Evolutionary conservation across 2,888 invertebrate species (phyloP), one percentile per base, ranked within the genome.

Genomic region (Napeogenes sylphis): DNA sequence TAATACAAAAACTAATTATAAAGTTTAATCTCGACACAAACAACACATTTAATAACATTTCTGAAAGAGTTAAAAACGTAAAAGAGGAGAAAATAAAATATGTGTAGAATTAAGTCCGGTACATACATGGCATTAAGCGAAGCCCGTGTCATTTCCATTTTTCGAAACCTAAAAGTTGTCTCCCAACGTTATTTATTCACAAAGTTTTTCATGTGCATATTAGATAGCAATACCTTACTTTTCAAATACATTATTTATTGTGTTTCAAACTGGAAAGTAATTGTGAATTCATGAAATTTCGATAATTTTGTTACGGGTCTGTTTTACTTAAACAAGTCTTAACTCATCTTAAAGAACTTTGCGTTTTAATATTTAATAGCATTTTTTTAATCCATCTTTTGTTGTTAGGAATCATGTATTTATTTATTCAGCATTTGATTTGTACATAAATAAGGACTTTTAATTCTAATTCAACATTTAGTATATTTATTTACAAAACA

Each of bases 171-270:
- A 62, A 64, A 63, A 65, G 59, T 64, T 65, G 58, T 65, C 59
- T 61, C 12, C 42, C 42, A 35, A 35, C 51, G 57, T 69, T 69
- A 68, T 70, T 67, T 71, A 68, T 68, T 65, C 65, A 61, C 53
- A 63, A 66, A 64, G 59, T 61, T 66, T 66, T 62, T 58, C 61
- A 57, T 63, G 65, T 63, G 58, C 61, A 65, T 65, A 64, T 65
- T 64, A 63, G 65, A 64, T 68, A 66, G 59, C 62, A 45, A 62
- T 70, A 65, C 62, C 69, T 68, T 62, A 70, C 63, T 56, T 55
- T 42, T 47, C 67, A 66, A 66, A 75, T 75, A 73, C 72, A 72
- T 75, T 74, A 73, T 71, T 69, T 70, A 73, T 70, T 67, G 70
- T 70, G 70, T 73, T 73, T 71, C 70, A 71, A 72, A 69, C 30